Evolutionary conservation across 2,797 vertebrate genomes (phyloP).

Genomic region (Adrianichthys oophorus): DNA sequence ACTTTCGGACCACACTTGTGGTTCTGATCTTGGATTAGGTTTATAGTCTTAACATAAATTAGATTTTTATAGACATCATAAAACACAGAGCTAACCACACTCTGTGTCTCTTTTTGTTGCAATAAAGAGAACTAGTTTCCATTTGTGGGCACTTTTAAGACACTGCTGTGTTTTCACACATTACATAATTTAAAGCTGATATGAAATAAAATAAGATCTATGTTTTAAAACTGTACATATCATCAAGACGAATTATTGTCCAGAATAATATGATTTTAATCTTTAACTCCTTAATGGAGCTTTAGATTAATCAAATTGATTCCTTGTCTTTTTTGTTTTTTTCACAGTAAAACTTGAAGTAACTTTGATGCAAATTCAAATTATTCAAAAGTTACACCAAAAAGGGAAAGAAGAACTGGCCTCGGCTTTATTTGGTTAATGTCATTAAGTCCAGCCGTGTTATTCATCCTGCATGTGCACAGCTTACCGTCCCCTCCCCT

Average conservation of each 20-base stretch:
- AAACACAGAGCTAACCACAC: conserved; percentile 38
- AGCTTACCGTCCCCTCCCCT: conserved; percentile 8
- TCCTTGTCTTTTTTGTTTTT: neutral
- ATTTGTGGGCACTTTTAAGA: conserved; percentile 16
- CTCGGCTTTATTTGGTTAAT: conserved; percentile 63
- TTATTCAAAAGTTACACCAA: conserved; percentile 66
- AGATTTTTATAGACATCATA: conserved; percentile 51
- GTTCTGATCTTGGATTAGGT: conserved; percentile 43
- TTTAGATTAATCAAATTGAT: conserved; percentile 1
- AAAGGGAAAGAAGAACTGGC: conserved; percentile 50
- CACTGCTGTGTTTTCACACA: conserved; percentile 2
- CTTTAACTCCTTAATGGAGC: neutral
- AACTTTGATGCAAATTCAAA: conserved; percentile 69
- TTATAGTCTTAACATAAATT: conserved; percentile 54
- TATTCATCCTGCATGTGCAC: conserved; percentile 29
- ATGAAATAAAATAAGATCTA: neutral
- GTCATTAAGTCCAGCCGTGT: conserved; percentile 56
- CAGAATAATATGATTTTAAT: neutral
- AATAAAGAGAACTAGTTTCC: conserved; percentile 14
- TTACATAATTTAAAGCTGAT: neutral
- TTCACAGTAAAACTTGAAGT: conserved; percentile 14
- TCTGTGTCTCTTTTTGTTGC: conserved; percentile 21
- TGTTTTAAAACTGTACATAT: conserved; percentile 4
- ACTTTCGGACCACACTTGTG: conserved; percentile 54
- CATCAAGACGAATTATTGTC: neutral